Percentiles rank a stretch among this genome's conserved stretches.
Conservation (phyloP, 2,113 vertebrate genomes). For the Nothobranchius kuhntae region DNA sequence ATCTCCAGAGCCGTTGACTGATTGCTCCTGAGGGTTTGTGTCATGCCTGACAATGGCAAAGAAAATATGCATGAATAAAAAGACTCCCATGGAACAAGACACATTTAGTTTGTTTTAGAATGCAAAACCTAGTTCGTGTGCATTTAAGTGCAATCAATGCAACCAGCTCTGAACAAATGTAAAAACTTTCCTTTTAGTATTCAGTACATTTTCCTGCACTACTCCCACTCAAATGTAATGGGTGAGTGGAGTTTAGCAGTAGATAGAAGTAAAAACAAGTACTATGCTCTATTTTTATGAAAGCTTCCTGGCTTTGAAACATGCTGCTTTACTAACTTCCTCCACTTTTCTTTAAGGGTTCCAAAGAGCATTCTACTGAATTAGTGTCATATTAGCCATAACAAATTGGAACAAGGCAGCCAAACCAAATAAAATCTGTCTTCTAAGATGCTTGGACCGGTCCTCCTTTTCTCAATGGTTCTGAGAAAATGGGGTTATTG, state of each 20-base stretch:
- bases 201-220: conserved; percentile 23
- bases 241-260: conserved; percentile 42
- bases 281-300: conserved; percentile 45
- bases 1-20: conserved; percentile 61
- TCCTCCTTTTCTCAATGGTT: conserved; percentile 49
- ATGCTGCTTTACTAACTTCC: conserved; percentile 35
- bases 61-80: conserved; percentile 5
- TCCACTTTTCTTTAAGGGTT: conserved; percentile 37
- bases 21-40: conserved; percentile 29
- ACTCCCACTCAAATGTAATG: conserved; percentile 24
- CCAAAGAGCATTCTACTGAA: conserved; percentile 51
- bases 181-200: conserved; percentile 22
- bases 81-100: conserved; percentile 8
- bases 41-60: conserved; percentile 40
- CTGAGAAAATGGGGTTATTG: conserved; percentile 59
- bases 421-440: conserved; percentile 68
- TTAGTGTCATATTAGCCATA: conserved; percentile 61
- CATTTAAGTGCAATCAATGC: background rate
- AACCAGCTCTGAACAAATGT: conserved; percentile 26
- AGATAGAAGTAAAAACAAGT: conserved; percentile 33
- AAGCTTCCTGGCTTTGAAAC: conserved; percentile 44
- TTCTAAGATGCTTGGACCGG: conserved; percentile 55
- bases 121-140: background rate
- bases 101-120: background rate
- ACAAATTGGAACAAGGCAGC: conserved; percentile 63